Percentiles rank a stretch among this genome's conserved stretches.
phyloP scores from a whole-genome alignment of 1,140 invertebrate genomes.

The Protaetia brevitarsis region DNA sequence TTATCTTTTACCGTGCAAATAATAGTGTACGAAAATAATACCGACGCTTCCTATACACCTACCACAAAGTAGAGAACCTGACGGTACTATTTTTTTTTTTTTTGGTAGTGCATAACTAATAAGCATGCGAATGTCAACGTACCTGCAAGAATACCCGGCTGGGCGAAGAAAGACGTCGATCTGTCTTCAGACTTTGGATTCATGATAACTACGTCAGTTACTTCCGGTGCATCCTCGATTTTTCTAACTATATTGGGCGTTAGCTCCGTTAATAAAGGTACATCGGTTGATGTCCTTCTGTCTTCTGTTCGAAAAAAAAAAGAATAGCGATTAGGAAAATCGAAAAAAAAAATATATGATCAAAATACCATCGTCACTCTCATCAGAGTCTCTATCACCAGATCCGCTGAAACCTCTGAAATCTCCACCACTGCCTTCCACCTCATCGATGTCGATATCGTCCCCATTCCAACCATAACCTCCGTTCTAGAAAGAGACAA shows the following conservation, averaged over 20 bases:
- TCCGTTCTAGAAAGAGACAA: background rate
- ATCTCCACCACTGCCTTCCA: constrained; percentile 53
- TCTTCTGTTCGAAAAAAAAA: background rate
- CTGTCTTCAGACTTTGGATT: constrained; percentile 75
- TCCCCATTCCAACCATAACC: constrained; percentile 43
- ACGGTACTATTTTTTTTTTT: too few species aligned
- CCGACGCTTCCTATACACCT: too few species aligned
- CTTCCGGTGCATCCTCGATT: background rate
- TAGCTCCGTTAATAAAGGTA: constrained; percentile 20
- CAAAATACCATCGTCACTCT: constrained; percentile 10
- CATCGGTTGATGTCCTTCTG: constrained; percentile 10
- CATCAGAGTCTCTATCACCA: constrained; percentile 7
- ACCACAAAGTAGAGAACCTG: too few species aligned
- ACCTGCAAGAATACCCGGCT: constrained; percentile 93
- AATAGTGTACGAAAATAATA: too few species aligned
- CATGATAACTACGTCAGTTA: constrained; percentile 60
- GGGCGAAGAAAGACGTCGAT: constrained; percentile 86
- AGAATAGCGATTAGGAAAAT: background rate
- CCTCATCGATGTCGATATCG: constrained; percentile 51
- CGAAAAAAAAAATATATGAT: background rate
- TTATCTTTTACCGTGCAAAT: too few species aligned
- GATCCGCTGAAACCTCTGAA: constrained; percentile 46
- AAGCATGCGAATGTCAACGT: constrained; percentile 33
- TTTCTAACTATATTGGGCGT: background rate
- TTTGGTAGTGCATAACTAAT: too few species aligned